Conservation (phyloP, 2,797 vertebrate genomes). For the Pantherophis vulpinus region DNA sequence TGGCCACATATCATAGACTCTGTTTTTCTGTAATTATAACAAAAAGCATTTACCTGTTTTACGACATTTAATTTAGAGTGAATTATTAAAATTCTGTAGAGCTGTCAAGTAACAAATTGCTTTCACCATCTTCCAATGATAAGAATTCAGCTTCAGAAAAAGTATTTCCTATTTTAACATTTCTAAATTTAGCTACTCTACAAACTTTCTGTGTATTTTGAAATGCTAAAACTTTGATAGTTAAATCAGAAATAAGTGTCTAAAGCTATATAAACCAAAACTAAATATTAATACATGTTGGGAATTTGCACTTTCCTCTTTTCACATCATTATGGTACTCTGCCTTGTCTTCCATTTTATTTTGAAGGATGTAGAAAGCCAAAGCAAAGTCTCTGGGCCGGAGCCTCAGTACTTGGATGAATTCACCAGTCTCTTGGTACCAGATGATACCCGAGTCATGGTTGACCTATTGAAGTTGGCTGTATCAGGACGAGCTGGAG, state of each 20-base stretch:
- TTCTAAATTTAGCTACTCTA: background rate
- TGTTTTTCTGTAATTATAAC: background rate
- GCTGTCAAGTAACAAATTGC: background rate
- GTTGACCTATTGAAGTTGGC: constrained; percentile 96
- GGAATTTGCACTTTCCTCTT: background rate
- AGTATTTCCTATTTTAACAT: background rate
- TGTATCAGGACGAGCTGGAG: constrained; percentile 89
- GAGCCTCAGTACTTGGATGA: constrained; percentile 96
- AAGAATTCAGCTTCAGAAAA: background rate
- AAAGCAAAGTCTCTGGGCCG: constrained; percentile 87
- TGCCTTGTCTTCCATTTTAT: constrained; percentile 23
- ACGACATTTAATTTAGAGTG: background rate
- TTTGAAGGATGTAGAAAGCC: constrained; percentile 89
- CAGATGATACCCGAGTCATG: constrained; percentile 93
- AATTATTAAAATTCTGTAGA: background rate
- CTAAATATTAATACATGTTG: background rate
- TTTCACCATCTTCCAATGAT: background rate
- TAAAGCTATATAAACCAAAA: background rate
- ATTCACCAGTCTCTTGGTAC: constrained; percentile 90
- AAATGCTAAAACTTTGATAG: background rate
- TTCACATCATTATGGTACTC: background rate
- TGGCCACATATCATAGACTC: background rate
- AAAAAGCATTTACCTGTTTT: background rate
- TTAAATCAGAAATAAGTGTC: background rate
- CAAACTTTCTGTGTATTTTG: background rate